Conservation (phyloP, 2,797 vertebrate genomes). For the Gambusia yucatana region DNA sequence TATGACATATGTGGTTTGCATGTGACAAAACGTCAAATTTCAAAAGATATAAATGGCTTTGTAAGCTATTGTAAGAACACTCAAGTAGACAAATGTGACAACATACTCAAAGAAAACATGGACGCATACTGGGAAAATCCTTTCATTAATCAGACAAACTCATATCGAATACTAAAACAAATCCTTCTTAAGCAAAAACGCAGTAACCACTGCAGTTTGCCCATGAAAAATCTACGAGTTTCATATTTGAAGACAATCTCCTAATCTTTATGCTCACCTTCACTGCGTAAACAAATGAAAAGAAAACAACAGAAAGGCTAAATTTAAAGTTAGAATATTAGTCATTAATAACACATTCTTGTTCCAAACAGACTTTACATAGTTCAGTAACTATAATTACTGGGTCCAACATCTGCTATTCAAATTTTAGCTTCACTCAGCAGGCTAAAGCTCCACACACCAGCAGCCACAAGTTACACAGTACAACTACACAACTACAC, state of each 20-base stretch:
- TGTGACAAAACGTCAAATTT: background rate
- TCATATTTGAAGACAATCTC: slow-evolving; percentile 33
- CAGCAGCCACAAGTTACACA: slow-evolving; percentile 48
- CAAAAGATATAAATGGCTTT: background rate
- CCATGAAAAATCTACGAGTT: slow-evolving; percentile 7
- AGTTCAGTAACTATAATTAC: slow-evolving; percentile 60
- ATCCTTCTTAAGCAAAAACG: slow-evolving; percentile 53
- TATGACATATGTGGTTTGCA: background rate
- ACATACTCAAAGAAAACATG: background rate
- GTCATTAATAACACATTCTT: slow-evolving; percentile 28
- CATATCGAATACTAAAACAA: slow-evolving; percentile 48
- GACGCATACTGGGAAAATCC: slow-evolving; percentile 2
- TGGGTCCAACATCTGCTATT: slow-evolving; percentile 68
- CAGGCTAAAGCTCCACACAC: slow-evolving; percentile 51
- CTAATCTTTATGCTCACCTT: slow-evolving; percentile 11
- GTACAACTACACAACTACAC: slow-evolving; percentile 43
- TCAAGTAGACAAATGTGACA: too few species aligned
- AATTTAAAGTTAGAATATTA: slow-evolving; percentile 14
- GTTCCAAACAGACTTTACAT: slow-evolving; percentile 50
- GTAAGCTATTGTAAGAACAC: background rate
- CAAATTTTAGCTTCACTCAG: slow-evolving; percentile 60
- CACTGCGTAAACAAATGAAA: background rate
- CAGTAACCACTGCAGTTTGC: slow-evolving; percentile 44
- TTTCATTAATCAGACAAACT: slow-evolving; percentile 32
- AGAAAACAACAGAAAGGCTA: background rate